Base-by-base conservation (phyloP, 53 echinoderm and acorn worm species). In the Patiria pectinifera region DNA sequence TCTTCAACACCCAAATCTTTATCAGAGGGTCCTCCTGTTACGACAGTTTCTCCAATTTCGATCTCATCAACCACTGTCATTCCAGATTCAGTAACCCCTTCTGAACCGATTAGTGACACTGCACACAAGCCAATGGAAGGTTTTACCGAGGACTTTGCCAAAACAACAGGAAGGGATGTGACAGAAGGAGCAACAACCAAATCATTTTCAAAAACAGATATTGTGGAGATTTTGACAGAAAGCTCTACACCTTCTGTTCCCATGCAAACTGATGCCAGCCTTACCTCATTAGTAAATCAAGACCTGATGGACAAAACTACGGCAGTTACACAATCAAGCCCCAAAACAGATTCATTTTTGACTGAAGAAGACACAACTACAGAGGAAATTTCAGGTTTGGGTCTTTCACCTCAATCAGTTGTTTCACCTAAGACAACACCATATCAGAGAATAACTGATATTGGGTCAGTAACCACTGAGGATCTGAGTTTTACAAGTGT, bases 361-460 rank as follows among this genome's bases (percentile, higher is more conserved):
- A 66, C 53, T 53, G 53, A 7, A 44, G 85, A 63, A 85, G 85
- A 85, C 14, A 5, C 83, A 59, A 35, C 53, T 18, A 85, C 85
- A 59, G 70, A 69, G 59, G 66, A 85, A 19, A 69, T 45, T 16
- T 85, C 71, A 45, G 69, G 85, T 19, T 43, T 19, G 44, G 26
- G 3, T 25, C 2, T 16, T 47, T 80, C 85, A 85, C 69, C 85
- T 4, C 45, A 85, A 69, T 14, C n/a, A 60, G 53, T 53, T 53
- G 53, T 53, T 53, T 53, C 53, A 53, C 8, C 53, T 53, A 53
- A 53, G 53, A 53, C 53, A 53, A 8, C 5, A 53, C 53, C 53
- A 8, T 53, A 53, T 53, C 53, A 53, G 53, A 53, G 53, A 53
- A 2, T 53, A 53, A 53, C 53, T 8, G 53, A 53, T 53, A 6